Base-by-base conservation (phyloP, 2,797 vertebrate genomes). In the Triplophysa bombifrons region DNA sequence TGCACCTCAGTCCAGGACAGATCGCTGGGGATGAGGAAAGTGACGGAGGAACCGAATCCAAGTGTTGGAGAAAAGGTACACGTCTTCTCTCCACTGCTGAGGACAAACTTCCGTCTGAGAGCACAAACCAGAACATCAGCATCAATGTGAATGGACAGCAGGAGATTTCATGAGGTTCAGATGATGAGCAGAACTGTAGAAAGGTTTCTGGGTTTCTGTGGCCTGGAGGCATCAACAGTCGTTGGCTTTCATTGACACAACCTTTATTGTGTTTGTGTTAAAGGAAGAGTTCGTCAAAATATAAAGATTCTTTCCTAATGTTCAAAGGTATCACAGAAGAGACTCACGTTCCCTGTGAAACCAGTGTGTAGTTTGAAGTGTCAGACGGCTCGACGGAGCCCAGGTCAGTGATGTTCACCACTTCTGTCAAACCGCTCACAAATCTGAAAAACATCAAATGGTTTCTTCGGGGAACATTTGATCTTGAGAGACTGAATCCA, bases 11-110 rank as follows among this genome's bases (percentile, higher is more conserved):
- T 84, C 70, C 90, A 87, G 20, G 4, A 75, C 61, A 93, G 77
- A 11, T 41, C 80, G 67, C 79, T 90, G 53, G 89, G 75, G 34
- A 98, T 86, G 20, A 97, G 76, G 77, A 95, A 91, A 0, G 94
- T 96, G 48, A 90, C 95, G 1, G 94, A 95, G 82, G 94, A 91
- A 53, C 96, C 97, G 78, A 93, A 97, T 80, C 91, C 93, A 85
- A 97, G 92, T 1, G 73, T 0, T 2, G 11, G 56, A 50, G 88
- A 88, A 70, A 3, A 76, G 44, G 41, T 0, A 80, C 95, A 98
- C 0, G 84, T 89, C 0, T 0, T 0, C 0, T 4, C 66, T 19
- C 34, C 81, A 14, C 0, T 67, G 11, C 0, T 0, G 81, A 90
- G 76, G 17, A n/a, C 87, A 38, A 90, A 92, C 11, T 64, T 86